These are phyloP conservation scores for Melinaea marsaeus DNA, from an alignment of 2,888 invertebrate species.

Conservation along the genomic window DNA sequence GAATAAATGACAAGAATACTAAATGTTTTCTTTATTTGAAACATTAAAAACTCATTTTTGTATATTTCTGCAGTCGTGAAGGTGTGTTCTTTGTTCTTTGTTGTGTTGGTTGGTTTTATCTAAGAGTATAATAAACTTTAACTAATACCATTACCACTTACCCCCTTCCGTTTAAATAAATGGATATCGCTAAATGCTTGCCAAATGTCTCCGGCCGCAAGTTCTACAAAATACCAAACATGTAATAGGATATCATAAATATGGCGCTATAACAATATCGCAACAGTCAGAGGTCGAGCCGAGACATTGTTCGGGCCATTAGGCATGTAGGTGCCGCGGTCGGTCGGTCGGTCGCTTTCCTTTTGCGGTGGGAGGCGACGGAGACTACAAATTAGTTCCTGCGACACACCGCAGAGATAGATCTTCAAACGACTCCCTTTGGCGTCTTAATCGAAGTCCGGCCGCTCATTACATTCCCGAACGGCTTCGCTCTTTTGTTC, in stretches of 20 bases:
- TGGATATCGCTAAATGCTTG: conserved; percentile 10
- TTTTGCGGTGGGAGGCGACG: conserved; percentile 48
- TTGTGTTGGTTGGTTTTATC: too few relatives aligned
- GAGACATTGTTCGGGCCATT: conserved; percentile 54
- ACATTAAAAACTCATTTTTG: too few relatives aligned
- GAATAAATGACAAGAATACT: too few relatives aligned
- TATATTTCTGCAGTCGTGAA: too few relatives aligned
- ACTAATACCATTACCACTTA: too few relatives aligned
- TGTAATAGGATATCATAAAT: conserved; percentile 23
- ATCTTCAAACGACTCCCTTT: conserved; percentile 52
- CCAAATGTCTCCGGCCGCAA: conserved; percentile 6
- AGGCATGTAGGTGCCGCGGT: conserved; percentile 47
- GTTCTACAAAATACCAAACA: conserved; percentile 29
- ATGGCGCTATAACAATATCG: conserved; percentile 28
- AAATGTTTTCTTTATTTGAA: too few relatives aligned
- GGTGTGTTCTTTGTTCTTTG: too few relatives aligned
- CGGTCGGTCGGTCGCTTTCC: conserved; percentile 43
- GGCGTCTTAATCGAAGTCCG: conserved; percentile 55
- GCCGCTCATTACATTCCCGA: conserved; percentile 38
- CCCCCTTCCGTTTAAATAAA: background rate
- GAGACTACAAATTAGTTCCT: conserved; percentile 63
- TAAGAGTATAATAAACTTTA: too few relatives aligned
- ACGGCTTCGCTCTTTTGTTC: conserved; percentile 52
- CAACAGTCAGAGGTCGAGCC: conserved; percentile 35
- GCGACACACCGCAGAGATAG: conserved; percentile 45